Base-by-base conservation (phyloP, 2,888 invertebrate genomes). In the Netelia virgata region DNA sequence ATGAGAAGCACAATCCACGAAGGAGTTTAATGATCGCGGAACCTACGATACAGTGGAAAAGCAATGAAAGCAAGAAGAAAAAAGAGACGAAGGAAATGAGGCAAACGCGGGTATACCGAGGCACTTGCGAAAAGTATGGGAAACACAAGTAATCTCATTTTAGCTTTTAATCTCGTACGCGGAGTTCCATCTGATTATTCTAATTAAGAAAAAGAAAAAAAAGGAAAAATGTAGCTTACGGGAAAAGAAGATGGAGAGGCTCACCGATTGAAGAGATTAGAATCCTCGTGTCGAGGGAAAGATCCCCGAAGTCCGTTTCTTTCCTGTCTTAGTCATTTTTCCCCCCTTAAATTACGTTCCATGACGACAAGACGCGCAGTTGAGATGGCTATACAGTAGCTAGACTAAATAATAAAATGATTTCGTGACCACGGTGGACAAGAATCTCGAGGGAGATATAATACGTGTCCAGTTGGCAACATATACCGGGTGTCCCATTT, bases 131-230 rank as follows among this genome's bases (percentile, higher is more conserved):
- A 79, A 43, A 64, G 28, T 16, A 61, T 53, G n/a, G 16, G 53
- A 63, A 72, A 64, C 43, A 55, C 41, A 55, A 72, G 70, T 63
- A 72, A 72, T 72, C 57, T 64, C 72, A 64, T 72, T 79, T 79
- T 14, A 70, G 63, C 70, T 79, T 79, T 55, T 70, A 36, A 36
- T 64, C 36, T 36, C 63, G 10, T 14, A 11, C 43, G 64, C 20
- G 43, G 70, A 41, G 41, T 64, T 53, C 18, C 23, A 23, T 63
- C 20, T 70, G 63, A 72, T 79, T 72, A 79, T 57, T 64, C 61
- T 79, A 79, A 72, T 72, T 64, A 23, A 70, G n/a, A 55, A 64
- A 16, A 55, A 28, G 3, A 28, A 28, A 28, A 28, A 28, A 28
- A 28, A 28, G 3, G n/a, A 28, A 76, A 47, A 73, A 47, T 47